Conservation (phyloP, 1,140 invertebrate species). For the Zaprionus ghesquierei region DNA sequence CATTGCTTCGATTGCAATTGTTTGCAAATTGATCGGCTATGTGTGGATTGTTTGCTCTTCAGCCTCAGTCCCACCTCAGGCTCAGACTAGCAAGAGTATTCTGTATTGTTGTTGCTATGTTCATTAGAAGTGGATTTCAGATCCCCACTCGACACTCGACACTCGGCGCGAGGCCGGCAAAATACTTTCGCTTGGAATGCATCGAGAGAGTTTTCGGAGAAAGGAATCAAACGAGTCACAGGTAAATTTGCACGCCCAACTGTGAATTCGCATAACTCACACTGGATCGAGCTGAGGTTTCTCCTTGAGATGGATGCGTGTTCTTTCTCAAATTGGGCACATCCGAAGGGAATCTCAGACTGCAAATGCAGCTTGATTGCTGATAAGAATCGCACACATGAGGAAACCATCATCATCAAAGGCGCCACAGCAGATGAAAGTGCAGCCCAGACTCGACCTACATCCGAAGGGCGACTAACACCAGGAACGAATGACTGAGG, state of each 20-base stretch:
- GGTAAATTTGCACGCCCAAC: neutral
- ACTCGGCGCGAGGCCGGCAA: neutral
- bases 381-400: conserved; percentile 56
- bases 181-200: conserved; percentile 61
- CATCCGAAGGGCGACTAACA: conserved; percentile 15
- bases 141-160: conserved; percentile 1
- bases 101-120: conserved; percentile 22
- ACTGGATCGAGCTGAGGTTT: conserved; percentile 25
- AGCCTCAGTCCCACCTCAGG: neutral
- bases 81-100: conserved; percentile 10
- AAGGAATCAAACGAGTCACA: conserved; percentile 17
- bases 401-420: conserved; percentile 16
- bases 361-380: conserved; percentile 47
- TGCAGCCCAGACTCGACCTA: conserved; percentile 38
- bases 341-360: conserved; percentile 22
- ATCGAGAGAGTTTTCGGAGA: conserved; percentile 36
- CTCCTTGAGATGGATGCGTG: conserved; percentile 5
- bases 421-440: conserved; percentile 35
- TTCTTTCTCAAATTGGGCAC: conserved; percentile 6
- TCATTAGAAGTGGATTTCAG: conserved; percentile 55
- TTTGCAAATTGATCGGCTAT: conserved; percentile 56
- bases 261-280: conserved; percentile 13
- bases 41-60: conserved; percentile 26
- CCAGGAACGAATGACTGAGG: conserved; percentile 38
- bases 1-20: conserved; percentile 48